Conservation (phyloP, 2,888 invertebrate species). For the Eupithecia pulchellata region DNA sequence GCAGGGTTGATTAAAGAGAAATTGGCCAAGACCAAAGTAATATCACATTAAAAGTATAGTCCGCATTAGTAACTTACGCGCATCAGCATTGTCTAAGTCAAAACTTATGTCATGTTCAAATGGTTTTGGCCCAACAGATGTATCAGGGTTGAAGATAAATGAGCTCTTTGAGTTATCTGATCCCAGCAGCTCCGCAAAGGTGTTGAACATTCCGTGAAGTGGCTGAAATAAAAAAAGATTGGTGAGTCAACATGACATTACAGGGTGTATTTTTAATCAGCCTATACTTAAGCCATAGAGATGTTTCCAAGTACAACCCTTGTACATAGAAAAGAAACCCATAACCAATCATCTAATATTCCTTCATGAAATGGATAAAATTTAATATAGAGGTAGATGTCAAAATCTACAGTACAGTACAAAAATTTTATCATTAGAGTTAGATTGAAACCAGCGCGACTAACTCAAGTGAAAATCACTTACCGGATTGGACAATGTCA, state of each 20-base stretch:
- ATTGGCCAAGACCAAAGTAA: not conserved
- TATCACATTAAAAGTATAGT: not conserved
- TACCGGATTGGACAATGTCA: slow-evolving; percentile 15
- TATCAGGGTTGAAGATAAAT: slow-evolving; percentile 18
- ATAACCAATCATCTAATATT: not conserved
- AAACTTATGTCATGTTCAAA: slow-evolving; percentile 28
- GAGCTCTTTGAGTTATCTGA: slow-evolving; percentile 8
- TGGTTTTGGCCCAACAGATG: slow-evolving; percentile 13
- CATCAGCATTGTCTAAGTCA: slow-evolving; percentile 23
- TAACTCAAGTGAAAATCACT: not conserved
- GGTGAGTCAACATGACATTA: not conserved
- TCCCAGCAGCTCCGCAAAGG: slow-evolving; percentile 23
- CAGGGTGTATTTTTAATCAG: not conserved
- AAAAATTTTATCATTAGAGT: not conserved
- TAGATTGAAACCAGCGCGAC: not conserved
- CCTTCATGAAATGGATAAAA: too few relatives aligned
- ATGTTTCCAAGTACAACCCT: not conserved
- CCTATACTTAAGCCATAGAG: too few relatives aligned
- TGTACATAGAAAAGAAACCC: not conserved
- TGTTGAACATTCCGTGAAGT: slow-evolving; percentile 22
- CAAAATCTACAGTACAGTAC: not conserved
- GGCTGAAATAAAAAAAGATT: not conserved
- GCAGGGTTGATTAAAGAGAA: not conserved
- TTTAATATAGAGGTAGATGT: too few relatives aligned
- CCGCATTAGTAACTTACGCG: slow-evolving; percentile 19